phyloP scores from a whole-genome alignment of 2,113 vertebrate genomes.

The Rhinoderma darwinii region DNA sequence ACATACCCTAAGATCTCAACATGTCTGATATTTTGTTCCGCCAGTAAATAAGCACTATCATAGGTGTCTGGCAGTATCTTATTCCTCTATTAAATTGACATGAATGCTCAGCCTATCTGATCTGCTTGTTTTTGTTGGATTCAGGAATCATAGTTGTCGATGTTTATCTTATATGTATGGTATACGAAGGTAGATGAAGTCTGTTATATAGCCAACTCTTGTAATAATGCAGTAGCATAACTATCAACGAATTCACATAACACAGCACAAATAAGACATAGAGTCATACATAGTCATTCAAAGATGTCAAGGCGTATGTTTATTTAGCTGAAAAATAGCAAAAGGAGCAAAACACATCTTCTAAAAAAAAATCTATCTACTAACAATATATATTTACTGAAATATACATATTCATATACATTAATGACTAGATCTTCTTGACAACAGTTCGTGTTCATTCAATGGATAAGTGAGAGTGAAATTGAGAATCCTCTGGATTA shows the following conservation, averaged over 20 bases:
- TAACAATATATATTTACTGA: constrained; percentile 47
- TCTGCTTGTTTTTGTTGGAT: too few relatives aligned
- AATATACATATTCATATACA: background rate
- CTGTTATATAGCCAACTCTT: too few relatives aligned
- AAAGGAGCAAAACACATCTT: constrained; percentile 40
- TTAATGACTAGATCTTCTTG: constrained; percentile 3
- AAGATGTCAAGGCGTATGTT: constrained; percentile 35
- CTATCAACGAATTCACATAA: background rate
- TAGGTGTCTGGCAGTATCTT: too few relatives aligned
- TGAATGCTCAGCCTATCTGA: too few relatives aligned
- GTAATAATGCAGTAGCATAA: too few relatives aligned
- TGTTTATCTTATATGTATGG: too few relatives aligned
- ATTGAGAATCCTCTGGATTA: background rate
- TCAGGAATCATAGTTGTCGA: too few relatives aligned
- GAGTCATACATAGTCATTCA: background rate
- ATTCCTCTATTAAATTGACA: too few relatives aligned
- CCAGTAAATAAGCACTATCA: too few relatives aligned
- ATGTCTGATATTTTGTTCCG: too few relatives aligned
- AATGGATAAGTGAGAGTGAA: background rate
- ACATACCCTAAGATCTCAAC: too few relatives aligned
- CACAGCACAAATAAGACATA: background rate
- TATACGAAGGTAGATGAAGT: too few relatives aligned
- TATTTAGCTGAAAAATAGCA: constrained; percentile 44
- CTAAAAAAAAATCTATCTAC: constrained; percentile 28
- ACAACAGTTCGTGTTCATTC: background rate